Conservation (phyloP, 1,140 invertebrate species). For the Panagrolaimus sp. region DNA sequence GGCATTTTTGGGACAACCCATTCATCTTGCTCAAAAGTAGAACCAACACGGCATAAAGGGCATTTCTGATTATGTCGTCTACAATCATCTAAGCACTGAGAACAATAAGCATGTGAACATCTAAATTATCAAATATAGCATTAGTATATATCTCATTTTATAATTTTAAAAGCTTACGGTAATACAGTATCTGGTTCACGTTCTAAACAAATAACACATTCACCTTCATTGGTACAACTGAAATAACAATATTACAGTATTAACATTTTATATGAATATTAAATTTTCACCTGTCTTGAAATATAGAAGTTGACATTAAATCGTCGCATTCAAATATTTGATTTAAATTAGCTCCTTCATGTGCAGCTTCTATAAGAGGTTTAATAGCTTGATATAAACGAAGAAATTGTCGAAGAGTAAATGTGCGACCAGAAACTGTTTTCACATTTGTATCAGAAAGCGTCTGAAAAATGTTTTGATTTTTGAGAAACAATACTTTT, state of each 20-base stretch:
- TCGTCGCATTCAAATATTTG: neutral
- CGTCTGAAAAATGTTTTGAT: no score
- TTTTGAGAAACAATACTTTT: no score
- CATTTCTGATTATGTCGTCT: slow-evolving; percentile 1
- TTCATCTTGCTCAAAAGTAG: neutral
- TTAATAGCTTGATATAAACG: neutral
- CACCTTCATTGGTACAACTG: neutral
- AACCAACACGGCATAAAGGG: neutral
- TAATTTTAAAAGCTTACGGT: no score
- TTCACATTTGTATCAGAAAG: neutral
- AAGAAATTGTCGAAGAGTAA: neutral
- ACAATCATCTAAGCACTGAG: neutral
- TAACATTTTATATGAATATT: neutral
- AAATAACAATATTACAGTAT: no score
- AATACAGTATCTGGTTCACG: slow-evolving; percentile 1
- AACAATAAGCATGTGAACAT: neutral
- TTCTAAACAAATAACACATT: slow-evolving; percentile 7
- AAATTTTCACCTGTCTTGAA: neutral
- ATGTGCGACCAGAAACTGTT: neutral
- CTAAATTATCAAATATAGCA: no score
- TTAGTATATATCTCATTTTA: no score
- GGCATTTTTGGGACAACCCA: neutral
- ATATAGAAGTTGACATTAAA: neutral
- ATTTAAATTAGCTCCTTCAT: neutral
- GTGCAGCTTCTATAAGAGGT: neutral